Conservation (phyloP, 2,888 invertebrate genomes). For the Caradrina kadenii region DNA sequence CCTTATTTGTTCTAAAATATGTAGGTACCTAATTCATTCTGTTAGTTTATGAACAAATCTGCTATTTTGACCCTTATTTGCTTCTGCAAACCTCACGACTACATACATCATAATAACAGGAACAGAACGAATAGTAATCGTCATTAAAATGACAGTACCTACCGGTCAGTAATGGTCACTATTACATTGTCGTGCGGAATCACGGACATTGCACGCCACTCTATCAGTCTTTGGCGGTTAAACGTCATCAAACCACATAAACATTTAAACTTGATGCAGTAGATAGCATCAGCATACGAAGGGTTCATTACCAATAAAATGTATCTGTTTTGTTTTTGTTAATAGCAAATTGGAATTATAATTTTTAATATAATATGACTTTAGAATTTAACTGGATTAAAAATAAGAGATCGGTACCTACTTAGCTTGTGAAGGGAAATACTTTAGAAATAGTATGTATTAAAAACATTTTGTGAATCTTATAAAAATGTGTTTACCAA, state of each 20-base stretch:
- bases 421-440: too few species aligned
- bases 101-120: slow-evolving; percentile 17
- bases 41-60: background rate
- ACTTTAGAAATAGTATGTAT: too few species aligned
- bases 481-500: too few species aligned
- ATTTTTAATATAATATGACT: too few species aligned
- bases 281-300: background rate
- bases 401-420: too few species aligned
- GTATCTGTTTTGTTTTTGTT: background rate
- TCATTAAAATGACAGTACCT: slow-evolving; percentile 33
- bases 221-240: slow-evolving; percentile 14
- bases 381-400: too few species aligned
- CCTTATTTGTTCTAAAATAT: background rate
- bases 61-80: background rate
- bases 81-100: background rate
- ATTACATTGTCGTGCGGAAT: slow-evolving; percentile 40
- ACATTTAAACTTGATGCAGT: slow-evolving; percentile 1
- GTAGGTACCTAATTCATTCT: background rate
- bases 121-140: slow-evolving; percentile 13
- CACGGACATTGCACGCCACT: slow-evolving; percentile 32
- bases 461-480: too few species aligned
- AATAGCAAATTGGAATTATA: too few species aligned
- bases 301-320: slow-evolving; percentile 6
- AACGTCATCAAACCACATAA: slow-evolving; percentile 9
- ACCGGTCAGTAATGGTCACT: slow-evolving; percentile 23